Conservation (phyloP, 2,797 vertebrate genomes). For the Yasuhikotakia modesta region DNA sequence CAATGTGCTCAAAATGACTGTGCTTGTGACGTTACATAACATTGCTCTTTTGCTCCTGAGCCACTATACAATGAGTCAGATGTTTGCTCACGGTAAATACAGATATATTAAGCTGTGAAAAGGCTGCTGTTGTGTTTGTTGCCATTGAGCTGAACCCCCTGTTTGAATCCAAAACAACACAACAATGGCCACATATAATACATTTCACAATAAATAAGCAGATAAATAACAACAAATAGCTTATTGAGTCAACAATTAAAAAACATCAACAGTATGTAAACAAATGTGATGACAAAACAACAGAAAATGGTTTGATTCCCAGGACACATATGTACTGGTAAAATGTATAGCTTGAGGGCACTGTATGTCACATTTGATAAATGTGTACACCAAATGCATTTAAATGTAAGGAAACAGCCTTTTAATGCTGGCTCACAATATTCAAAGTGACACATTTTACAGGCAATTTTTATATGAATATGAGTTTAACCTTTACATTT, state of each 20-base stretch:
- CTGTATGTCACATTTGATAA: too few relatives aligned
- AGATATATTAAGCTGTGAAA: not conserved
- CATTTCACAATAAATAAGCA: not conserved
- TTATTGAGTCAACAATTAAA: conserved; percentile 18
- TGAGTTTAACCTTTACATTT: too few relatives aligned
- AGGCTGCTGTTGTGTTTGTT: not conserved
- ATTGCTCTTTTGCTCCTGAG: not conserved
- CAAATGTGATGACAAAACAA: not conserved
- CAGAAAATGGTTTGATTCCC: not conserved
- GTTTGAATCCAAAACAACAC: not conserved
- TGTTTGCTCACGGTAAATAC: conserved; percentile 49
- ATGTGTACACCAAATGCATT: too few relatives aligned
- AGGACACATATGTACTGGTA: not conserved
- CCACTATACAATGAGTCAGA: conserved; percentile 30
- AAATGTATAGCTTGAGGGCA: not conserved
- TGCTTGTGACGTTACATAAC: not conserved
- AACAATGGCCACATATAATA: not conserved
- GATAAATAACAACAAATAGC: not conserved
- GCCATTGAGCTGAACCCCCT: not conserved
- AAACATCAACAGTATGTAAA: too few relatives aligned
- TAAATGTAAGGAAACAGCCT: not conserved
- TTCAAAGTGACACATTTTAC: too few relatives aligned
- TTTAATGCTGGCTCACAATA: not conserved
- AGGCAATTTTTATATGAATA: too few relatives aligned
- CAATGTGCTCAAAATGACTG: not conserved